These are phyloP conservation scores for Ctenosaura bakeri DNA, from an alignment of 2,797 vertebrate genomes.

Conservation along the genomic window DNA sequence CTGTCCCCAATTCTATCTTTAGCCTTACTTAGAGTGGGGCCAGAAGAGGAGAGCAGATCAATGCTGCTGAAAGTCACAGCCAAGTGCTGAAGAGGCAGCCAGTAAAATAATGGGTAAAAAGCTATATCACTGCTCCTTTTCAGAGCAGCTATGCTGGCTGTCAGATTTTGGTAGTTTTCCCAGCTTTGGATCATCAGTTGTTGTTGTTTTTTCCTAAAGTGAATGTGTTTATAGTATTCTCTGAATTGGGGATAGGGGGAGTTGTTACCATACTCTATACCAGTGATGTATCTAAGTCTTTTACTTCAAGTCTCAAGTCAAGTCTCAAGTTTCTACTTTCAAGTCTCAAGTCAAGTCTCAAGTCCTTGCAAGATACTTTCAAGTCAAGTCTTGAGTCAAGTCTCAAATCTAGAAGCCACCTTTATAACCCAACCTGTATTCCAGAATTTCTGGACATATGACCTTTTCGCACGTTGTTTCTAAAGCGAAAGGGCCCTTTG, in stretches of 20 bases:
- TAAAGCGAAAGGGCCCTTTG: too few relatives aligned
- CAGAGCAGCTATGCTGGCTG: not conserved
- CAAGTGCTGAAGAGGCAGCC: not conserved
- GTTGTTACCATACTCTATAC: too few relatives aligned
- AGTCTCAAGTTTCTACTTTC: too few relatives aligned
- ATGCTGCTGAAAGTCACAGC: not conserved
- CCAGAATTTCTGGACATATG: too few relatives aligned
- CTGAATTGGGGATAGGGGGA: not conserved
- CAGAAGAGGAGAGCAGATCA: not conserved
- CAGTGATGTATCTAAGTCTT: too few relatives aligned
- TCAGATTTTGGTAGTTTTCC: not conserved
- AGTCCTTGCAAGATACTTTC: too few relatives aligned
- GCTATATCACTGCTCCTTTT: not conserved
- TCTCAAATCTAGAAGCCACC: too few relatives aligned
- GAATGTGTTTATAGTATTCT: not conserved
- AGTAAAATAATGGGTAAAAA: not conserved
- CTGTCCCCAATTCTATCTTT: conserved; percentile 70
- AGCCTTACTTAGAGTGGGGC: conserved; percentile 62
- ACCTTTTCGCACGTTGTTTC: too few relatives aligned
- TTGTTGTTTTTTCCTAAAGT: not conserved
- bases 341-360: too few relatives aligned
- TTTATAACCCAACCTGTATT: too few relatives aligned
- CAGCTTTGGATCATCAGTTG: not conserved
- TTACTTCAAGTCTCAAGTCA: too few relatives aligned
- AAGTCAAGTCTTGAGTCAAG: too few relatives aligned